Base-by-base conservation (phyloP, 2,113 vertebrate species). In the Alouatta palliata region DNA sequence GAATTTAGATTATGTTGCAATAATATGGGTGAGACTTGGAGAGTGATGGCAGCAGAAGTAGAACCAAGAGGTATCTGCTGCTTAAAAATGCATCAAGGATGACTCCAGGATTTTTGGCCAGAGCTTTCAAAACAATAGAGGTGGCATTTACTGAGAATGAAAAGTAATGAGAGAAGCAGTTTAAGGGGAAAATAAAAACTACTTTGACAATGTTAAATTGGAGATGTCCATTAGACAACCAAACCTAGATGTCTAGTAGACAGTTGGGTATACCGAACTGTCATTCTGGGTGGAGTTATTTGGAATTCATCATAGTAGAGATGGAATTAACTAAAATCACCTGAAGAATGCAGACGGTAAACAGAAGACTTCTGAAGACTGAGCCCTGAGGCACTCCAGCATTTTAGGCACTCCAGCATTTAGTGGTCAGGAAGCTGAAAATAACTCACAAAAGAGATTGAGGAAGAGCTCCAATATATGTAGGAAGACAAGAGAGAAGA, bases 171-270 rank as follows among this genome's bases (percentile, higher is more conserved):
- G 45, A 49, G 32, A 73, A 47, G 30, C 30, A 45, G 12, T 68
- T 86, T 84, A 79, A 79, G 61, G 37, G 35, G 14, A 75, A 91
- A 92, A 83, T 27, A 54, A 85, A 68, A 35, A 89, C 30, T 43
- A 81, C 54, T 90, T 93, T 91, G 49, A 93, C 45, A 75, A 49
- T 11, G n/a, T 89, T 87, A 97, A 75, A 56, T 68, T 61, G 84
- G 80, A 94, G 75, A 88, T 68, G 25, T 32, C 12, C 58, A 20
- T 56, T 70, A 58, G 37, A 86, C n/a, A 86, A 77, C 61, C 20
- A 94, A 89, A 68, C 19, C 54, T 76, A 84, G 17, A 64, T 20
- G 61, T 71, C 47, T 54, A 13, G 77, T 75, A 52, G 68, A 40
- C 2, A 40, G 7, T 8, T 35, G 11, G 32, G 37, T 79, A 20